A percentile compares a stretch with the other conserved stretches of the same genome.
Conservation (phyloP, 1,140 invertebrate species). For the Heliconius congener region DNA sequence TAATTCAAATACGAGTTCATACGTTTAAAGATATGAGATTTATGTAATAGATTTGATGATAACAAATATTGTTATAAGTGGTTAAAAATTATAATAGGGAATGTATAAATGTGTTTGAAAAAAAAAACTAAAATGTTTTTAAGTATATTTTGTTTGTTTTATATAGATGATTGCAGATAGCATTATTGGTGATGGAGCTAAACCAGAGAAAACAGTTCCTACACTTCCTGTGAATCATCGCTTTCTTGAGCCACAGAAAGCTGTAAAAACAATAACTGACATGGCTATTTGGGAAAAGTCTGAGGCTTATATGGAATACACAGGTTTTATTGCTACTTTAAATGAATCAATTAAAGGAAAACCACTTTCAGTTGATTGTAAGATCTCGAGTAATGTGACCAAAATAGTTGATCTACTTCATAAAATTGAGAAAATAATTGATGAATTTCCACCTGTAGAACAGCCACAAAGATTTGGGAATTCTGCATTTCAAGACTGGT, state of each 20-base stretch:
- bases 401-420: constrained; percentile 88
- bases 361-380: constrained; percentile 84
- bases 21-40: constrained; percentile 1
- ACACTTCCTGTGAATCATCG: constrained; percentile 79
- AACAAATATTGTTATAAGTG: neutral
- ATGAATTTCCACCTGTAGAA: constrained; percentile 94
- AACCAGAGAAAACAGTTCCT: constrained; percentile 39
- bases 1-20: neutral
- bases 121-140: neutral
- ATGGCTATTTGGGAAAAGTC: constrained; percentile 92
- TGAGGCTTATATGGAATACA: constrained; percentile 92
- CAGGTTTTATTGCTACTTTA: constrained; percentile 92
- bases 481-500: constrained; percentile 94
- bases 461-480: constrained; percentile 99
- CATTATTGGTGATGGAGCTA: constrained; percentile 62
- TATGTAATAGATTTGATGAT: constrained; percentile 10
- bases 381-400: constrained; percentile 83
- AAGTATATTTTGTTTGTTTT: constrained; percentile 20
- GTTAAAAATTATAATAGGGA: neutral
- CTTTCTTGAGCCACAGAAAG: constrained; percentile 86
- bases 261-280: constrained; percentile 86
- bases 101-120: neutral
- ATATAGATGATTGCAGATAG: constrained; percentile 62
- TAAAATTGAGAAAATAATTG: constrained; percentile 88
- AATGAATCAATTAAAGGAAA: constrained; percentile 93